Evolutionary conservation across 2,113 vertebrate species (phyloP).

Genomic region (Nyctibius bracteatus): DNA sequence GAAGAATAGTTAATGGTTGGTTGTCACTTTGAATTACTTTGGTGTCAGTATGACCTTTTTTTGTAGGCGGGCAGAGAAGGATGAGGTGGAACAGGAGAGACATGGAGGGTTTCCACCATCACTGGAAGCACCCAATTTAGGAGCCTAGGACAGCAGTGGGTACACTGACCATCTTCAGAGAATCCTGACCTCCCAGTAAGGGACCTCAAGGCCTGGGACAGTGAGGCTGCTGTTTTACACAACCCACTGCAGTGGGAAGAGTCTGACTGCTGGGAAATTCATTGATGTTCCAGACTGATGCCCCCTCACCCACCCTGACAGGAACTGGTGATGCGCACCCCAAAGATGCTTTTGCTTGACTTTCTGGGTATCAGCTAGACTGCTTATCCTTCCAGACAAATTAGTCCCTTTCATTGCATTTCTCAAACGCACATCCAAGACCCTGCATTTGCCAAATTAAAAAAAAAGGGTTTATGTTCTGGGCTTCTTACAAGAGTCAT

Average conservation of each 20-base stretch:
- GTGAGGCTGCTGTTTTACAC: not conserved
- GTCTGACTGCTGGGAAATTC: not conserved
- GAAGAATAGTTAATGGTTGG: accelerated
- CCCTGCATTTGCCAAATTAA: not conserved
- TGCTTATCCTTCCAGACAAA: not conserved
- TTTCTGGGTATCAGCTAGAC: not conserved
- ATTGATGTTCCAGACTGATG: not conserved
- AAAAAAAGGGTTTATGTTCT: not conserved
- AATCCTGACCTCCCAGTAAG: not conserved
- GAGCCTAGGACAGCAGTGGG: not conserved
- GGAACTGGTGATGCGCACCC: not conserved
- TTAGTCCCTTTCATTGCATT: not conserved
- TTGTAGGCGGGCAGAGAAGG: not conserved
- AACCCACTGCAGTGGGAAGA: not conserved
- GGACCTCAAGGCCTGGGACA: not conserved
- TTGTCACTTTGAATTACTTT: not conserved
- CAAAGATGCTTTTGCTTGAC: not conserved
- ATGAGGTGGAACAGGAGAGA: not conserved
- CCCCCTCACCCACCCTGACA: not conserved
- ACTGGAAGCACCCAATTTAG: not conserved
- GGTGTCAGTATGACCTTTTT: not conserved
- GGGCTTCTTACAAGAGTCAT: not conserved
- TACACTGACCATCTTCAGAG: not conserved
- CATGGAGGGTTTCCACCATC: not conserved
- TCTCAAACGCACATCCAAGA: not conserved